phyloP scores from a whole-genome alignment of 2,797 vertebrate species.

The Onychomys arenicola region DNA sequence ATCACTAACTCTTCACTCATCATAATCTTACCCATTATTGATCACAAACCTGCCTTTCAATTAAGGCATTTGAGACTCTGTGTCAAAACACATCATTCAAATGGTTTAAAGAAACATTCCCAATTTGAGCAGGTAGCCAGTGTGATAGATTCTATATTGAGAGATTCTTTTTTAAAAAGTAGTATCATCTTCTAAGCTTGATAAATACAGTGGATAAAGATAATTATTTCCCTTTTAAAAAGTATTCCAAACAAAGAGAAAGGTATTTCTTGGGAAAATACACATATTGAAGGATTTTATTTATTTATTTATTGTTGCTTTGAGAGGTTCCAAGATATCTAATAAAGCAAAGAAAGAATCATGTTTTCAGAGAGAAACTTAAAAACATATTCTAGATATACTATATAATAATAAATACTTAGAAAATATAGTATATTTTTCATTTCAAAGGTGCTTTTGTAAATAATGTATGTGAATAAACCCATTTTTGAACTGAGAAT shows the following conservation, averaged over 20 bases:
- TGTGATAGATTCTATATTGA: neutral
- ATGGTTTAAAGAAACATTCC: constrained; percentile 37
- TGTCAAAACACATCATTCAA: constrained; percentile 61
- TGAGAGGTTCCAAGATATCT: neutral
- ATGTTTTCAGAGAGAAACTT: neutral
- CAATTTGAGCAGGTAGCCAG: constrained; percentile 16
- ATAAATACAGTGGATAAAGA: neutral
- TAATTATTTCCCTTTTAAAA: constrained; percentile 44
- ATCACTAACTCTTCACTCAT: constrained; percentile 29
- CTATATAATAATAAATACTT: neutral
- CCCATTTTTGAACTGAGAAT: neutral
- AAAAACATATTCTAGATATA: neutral
- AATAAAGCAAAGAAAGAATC: neutral
- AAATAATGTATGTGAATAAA: neutral
- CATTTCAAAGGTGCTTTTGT: neutral
- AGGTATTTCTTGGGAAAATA: neutral
- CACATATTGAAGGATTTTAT: neutral
- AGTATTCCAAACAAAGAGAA: neutral
- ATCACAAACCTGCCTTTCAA: constrained; percentile 58
- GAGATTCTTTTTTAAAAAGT: neutral
- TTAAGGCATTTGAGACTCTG: constrained; percentile 41
- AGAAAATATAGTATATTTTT: neutral
- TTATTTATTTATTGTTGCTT: neutral
- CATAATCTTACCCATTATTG: constrained; percentile 50
- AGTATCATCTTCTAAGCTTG: neutral